These are phyloP conservation scores for Thalassoma bifasciatum DNA, from an alignment of 2,113 vertebrate species.

Conservation along the genomic window DNA sequence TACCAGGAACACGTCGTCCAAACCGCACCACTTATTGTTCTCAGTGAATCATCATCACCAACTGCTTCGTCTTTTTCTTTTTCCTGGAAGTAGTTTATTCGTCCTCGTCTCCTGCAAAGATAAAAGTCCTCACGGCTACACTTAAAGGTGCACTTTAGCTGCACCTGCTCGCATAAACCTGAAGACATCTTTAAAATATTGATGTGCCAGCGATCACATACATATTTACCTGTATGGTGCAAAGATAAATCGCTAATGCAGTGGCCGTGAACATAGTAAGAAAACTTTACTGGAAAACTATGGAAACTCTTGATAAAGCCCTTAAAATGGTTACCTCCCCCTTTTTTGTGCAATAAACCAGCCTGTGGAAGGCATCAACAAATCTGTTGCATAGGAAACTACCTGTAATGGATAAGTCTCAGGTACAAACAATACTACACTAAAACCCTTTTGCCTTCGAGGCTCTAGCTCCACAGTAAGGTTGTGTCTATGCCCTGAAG, in stretches of 20 bases:
- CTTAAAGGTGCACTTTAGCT: conserved; percentile 4
- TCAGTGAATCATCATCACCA: conserved; percentile 3
- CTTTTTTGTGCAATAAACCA: too few relatives aligned
- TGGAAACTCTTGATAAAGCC: conserved; percentile 26
- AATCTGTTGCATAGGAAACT: background rate
- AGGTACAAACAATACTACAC: too few relatives aligned
- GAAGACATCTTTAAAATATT: conserved; percentile 49
- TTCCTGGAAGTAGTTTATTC: conserved; percentile 15
- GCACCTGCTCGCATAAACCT: conserved; percentile 18
- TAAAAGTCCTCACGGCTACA: conserved; percentile 3
- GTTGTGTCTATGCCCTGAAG: too few relatives aligned
- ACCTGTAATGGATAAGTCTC: too few relatives aligned
- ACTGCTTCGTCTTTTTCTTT: conserved; percentile 2
- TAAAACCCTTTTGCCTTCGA: too few relatives aligned
- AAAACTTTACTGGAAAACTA: conserved; percentile 26
- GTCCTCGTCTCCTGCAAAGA: conserved; percentile 1
- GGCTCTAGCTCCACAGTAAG: too few relatives aligned
- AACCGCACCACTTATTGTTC: conserved; percentile 18
- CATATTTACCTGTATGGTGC: conserved; percentile 43
- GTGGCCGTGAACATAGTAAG: conserved; percentile 13
- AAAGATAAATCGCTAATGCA: conserved; percentile 31
- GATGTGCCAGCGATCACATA: conserved; percentile 59
- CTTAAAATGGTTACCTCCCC: background rate
- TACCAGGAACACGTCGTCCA: conserved; percentile 16
- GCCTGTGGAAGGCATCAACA: background rate